Evolutionary conservation across 92 coral and sea anemone genomes (phyloP).

Genomic region (Hydrozoanthus gracilis): DNA sequence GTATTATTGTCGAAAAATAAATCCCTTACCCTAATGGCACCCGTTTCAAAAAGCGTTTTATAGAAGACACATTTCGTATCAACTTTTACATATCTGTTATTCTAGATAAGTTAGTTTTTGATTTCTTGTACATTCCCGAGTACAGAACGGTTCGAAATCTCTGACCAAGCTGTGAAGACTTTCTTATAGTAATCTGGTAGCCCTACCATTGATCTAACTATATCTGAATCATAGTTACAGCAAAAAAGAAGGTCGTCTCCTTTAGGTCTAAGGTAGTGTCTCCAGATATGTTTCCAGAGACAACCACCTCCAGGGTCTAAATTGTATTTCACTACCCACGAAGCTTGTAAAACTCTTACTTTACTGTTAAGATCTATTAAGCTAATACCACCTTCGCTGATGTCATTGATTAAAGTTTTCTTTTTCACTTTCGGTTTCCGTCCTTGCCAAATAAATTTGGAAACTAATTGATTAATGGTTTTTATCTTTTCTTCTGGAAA

Average conservation of each 20-base stretch:
- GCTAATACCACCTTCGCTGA: slow-evolving; percentile 6
- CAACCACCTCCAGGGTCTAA: background rate
- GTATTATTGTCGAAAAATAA: slow-evolving; percentile 11
- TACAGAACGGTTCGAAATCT: background rate
- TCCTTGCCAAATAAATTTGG: too few species aligned
- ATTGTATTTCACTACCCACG: background rate
- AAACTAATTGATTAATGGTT: too few species aligned
- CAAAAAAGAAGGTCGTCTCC: background rate
- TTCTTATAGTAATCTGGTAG: slow-evolving; percentile 4
- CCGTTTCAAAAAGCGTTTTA: background rate
- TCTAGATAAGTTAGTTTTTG: background rate
- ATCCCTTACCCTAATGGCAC: slow-evolving; percentile 10
- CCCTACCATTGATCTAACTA: background rate
- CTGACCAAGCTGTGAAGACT: background rate
- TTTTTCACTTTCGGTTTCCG: too few species aligned
- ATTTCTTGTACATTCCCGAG: slow-evolving; percentile 9
- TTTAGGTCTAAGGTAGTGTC: slow-evolving; percentile 6
- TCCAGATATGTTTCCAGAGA: slow-evolving; percentile 12
- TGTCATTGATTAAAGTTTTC: slow-evolving; percentile 5
- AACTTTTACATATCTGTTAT: background rate
- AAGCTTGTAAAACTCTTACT: background rate
- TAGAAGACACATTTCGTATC: slow-evolving; percentile 12
- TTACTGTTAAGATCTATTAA: slow-evolving; percentile 11
- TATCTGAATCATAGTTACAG: background rate
- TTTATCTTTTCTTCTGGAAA: too few species aligned